Percentiles rank a stretch among this genome's conserved stretches.
Conservation (phyloP, 2,113 vertebrate species). For the Dipodomys merriami region DNA sequence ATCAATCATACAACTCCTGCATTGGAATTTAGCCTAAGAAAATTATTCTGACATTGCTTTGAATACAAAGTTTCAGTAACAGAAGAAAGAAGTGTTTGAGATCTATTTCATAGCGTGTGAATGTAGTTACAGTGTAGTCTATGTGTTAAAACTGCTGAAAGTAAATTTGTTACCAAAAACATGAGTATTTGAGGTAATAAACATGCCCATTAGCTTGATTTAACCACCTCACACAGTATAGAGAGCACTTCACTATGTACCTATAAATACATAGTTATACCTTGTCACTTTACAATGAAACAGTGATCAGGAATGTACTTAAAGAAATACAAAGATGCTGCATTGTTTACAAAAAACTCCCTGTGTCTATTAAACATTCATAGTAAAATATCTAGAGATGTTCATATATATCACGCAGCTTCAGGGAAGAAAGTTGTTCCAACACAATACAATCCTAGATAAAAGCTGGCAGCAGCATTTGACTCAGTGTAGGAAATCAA, state of each 20-base stretch:
- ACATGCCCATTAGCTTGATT: background rate
- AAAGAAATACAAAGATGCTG: background rate
- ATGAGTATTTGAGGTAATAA: background rate
- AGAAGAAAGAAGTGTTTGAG: background rate
- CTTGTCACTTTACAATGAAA: background rate
- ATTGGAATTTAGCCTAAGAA: slow-evolving; percentile 10
- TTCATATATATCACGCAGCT: slow-evolving; percentile 25
- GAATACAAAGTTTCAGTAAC: background rate
- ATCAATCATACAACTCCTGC: slow-evolving; percentile 11
- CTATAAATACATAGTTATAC: background rate
- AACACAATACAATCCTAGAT: background rate
- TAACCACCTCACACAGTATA: background rate
- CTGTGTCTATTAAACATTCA: background rate
- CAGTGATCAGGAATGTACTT: background rate
- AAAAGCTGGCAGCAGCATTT: background rate
- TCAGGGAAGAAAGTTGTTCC: background rate
- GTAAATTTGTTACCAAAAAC: background rate
- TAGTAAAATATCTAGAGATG: background rate
- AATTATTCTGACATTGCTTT: background rate
- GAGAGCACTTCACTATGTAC: background rate
- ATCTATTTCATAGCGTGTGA: background rate
- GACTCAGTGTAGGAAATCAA: background rate
- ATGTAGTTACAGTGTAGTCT: background rate
- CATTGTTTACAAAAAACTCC: background rate
- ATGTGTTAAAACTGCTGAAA: background rate